Evolutionary conservation across 2,797 vertebrate genomes (phyloP), one percentile per base, ranked within the genome.

Genomic region (Ciconia nigra): DNA sequence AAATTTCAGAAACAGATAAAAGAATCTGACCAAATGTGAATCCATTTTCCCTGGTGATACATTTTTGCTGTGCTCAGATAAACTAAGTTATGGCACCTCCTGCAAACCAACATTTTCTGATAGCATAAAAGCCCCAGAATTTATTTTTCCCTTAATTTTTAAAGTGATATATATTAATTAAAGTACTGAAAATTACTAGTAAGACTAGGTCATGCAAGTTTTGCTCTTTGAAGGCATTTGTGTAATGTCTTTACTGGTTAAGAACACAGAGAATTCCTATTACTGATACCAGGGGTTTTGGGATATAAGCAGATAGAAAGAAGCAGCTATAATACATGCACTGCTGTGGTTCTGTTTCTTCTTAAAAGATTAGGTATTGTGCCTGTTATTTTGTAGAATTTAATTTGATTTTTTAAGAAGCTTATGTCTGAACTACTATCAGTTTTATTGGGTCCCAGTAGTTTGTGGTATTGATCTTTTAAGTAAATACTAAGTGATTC

Each of bases 391-490:
- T 83, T 69, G 66, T 84, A 89, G 46, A 65, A 66, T 93, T 95
- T 88, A 67, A 83, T 95, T 90, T 86, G 22, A 69, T 83, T 83
- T 83, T 54, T 93, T 58, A 78, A 88, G 49, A 86, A 33, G 69
- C 79, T 96, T 92, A 76, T 77, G 12, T 73, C 59, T 91, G 71
- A 89, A 85, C 46, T 91, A 20, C 52, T 87, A 41, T 54, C 42
- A 42, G 37, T 81, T 96, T 90, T 96, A 93, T 91, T 91, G 91
- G 37, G 70, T 94, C 65, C 35, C 58, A 54, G 61, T 39, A 90
- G 85, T 88, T 86, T 57, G 57, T 83, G 28, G n/a, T 93, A 95
- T 93, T 85, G 84, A 94, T 95, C 90, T 91, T 91, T 72, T 93
- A 90, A 93, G 72, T 88, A 94, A 93, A 81, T 81, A 61, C 31